Percentiles rank a stretch among this genome's conserved stretches.
phyloP scores from a whole-genome alignment of 2,888 invertebrate genomes.

The Epinotia brunnichana region DNA sequence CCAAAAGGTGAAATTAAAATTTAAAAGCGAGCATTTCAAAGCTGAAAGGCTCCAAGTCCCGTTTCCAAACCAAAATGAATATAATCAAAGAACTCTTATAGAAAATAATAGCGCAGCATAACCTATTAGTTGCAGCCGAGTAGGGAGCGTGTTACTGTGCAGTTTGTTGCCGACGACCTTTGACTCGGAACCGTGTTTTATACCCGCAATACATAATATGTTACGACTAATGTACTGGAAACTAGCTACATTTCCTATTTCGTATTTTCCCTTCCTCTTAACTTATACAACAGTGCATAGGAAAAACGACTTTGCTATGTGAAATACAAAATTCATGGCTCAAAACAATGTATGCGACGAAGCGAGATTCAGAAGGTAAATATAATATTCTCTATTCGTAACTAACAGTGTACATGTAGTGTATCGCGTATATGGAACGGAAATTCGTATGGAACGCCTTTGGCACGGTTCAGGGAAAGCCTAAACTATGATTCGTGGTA shows the following conservation, averaged over 20 bases:
- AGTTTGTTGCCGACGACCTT: slow-evolving; percentile 48
- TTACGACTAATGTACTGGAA: slow-evolving; percentile 40
- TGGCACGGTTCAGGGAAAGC: slow-evolving; percentile 11
- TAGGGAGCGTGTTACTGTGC: slow-evolving; percentile 44
- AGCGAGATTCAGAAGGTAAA: not conserved
- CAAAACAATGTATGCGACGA: not conserved
- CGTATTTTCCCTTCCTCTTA: not conserved
- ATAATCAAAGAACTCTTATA: not conserved
- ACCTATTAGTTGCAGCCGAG: slow-evolving; percentile 28
- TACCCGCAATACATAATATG: slow-evolving; percentile 35
- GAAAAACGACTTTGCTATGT: not conserved
- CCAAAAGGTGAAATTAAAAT: not conserved
- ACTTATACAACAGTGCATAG: not conserved
- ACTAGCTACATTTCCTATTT: slow-evolving; percentile 30
- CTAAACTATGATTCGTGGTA: slow-evolving; percentile 11
- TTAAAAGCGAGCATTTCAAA: not conserved
- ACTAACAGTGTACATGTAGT: not conserved
- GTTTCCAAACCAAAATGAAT: not conserved
- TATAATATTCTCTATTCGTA: slow-evolving; percentile 8
- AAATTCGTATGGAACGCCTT: slow-evolving; percentile 10
- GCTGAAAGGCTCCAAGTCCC: not conserved
- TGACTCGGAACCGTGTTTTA: slow-evolving; percentile 46
- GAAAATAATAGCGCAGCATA: slow-evolving; percentile 1
- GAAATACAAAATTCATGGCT: not conserved
- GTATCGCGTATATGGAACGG: slow-evolving; percentile 11